Evolutionary conservation across 2,113 vertebrate genomes (phyloP).

Genomic region (Astatoreochromis straeleni): DNA sequence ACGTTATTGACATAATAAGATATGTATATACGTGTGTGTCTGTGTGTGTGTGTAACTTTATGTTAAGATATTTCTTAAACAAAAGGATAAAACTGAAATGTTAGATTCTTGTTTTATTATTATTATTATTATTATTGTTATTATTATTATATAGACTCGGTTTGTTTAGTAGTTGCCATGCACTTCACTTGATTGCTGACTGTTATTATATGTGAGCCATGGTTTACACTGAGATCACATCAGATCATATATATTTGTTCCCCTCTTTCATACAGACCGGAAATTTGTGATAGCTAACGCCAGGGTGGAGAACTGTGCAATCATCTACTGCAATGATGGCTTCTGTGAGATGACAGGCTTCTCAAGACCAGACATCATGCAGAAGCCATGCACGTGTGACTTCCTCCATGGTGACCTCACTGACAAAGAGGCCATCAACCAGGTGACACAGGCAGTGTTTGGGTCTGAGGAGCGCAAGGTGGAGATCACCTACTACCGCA

Average conservation of each 20-base stretch:
- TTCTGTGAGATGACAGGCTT: constrained; percentile 99
- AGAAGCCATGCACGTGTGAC: constrained; percentile 95
- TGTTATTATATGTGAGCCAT: not conserved
- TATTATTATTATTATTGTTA: not conserved
- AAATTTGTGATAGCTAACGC: constrained; percentile 99
- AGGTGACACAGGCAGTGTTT: constrained; percentile 87
- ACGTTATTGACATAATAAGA: not conserved
- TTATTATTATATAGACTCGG: not conserved
- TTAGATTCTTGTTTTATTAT: not conserved
- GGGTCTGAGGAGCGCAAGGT: constrained; percentile 96
- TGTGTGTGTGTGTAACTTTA: not conserved
- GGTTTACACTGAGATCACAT: not conserved
- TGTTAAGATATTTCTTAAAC: not conserved
- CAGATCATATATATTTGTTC: not conserved
- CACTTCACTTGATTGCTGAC: not conserved
- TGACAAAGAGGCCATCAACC: constrained; percentile 85
- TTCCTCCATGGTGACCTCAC: constrained; percentile 94
- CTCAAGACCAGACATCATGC: constrained; percentile 97
- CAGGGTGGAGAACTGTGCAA: constrained; percentile 95
- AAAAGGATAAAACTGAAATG: not conserved
- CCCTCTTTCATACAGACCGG: constrained; percentile 80
- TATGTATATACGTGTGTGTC: not conserved
- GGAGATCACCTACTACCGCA: constrained; percentile 95
- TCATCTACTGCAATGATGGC: constrained; percentile 98
- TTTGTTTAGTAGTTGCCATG: not conserved